Percentiles rank a stretch among this genome's conserved stretches.
phyloP scores from a whole-genome alignment of 2,113 vertebrate genomes.

The Tyrannus savana region DNA sequence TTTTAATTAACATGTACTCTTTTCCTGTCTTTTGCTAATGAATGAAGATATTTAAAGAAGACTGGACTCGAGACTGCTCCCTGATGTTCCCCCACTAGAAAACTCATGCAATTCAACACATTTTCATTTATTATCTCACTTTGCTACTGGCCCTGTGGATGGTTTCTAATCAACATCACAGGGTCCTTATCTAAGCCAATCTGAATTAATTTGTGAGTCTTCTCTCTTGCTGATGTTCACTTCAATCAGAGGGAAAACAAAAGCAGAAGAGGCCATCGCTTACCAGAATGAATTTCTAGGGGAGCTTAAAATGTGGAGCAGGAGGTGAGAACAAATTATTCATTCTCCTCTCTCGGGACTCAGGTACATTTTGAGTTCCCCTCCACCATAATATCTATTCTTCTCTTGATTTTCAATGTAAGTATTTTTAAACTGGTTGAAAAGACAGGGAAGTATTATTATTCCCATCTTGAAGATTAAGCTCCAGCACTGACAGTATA shows the following conservation, averaged over 20 bases:
- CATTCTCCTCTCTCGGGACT: neutral
- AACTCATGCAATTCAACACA: neutral
- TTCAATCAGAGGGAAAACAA: neutral
- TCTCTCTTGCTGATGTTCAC: neutral
- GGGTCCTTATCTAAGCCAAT: constrained; percentile 36
- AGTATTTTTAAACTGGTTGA: neutral
- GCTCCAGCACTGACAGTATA: neutral
- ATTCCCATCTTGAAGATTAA: neutral
- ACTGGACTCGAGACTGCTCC: constrained; percentile 26
- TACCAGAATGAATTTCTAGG: neutral
- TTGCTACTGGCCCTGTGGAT: constrained; percentile 17
- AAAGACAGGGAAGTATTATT: neutral
- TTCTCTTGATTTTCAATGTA: neutral
- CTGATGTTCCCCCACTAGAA: constrained; percentile 21
- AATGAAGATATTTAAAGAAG: constrained; percentile 55
- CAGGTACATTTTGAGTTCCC: neutral
- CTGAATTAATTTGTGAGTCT: constrained; percentile 55
- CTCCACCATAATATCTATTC: neutral
- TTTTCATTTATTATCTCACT: constrained; percentile 50
- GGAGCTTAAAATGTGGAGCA: neutral
- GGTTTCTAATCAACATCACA: constrained; percentile 59
- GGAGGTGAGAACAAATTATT: neutral
- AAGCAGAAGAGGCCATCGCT: neutral
- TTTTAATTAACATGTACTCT: constrained; percentile 56
- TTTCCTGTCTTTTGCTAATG: constrained; percentile 48